Conservation (phyloP, 2,113 vertebrate species). For the Pachypanchax playfairii region DNA sequence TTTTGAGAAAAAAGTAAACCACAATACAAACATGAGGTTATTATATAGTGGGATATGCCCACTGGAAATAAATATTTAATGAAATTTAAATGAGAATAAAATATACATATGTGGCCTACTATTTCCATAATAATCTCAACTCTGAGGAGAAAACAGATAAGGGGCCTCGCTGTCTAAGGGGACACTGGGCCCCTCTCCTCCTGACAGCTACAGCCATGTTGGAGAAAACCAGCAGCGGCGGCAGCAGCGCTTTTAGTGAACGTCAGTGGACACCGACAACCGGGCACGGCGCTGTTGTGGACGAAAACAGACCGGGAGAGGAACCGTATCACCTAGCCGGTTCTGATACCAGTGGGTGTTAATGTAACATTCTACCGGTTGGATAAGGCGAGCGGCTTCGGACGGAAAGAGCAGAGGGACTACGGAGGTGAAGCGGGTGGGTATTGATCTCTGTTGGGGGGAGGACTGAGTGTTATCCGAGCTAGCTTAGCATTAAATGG, state of each 20-base stretch:
- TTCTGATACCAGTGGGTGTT: slow-evolving; percentile 4
- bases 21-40: too few relatives aligned
- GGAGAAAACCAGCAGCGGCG: slow-evolving; percentile 28
- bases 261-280: slow-evolving; percentile 69
- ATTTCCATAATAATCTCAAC: too few relatives aligned
- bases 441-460: slow-evolving; percentile 60
- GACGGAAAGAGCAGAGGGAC: slow-evolving; percentile 52
- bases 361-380: background rate
- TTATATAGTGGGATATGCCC: too few relatives aligned
- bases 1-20: too few relatives aligned
- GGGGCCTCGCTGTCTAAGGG: too few relatives aligned
- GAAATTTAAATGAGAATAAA: too few relatives aligned
- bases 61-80: too few relatives aligned
- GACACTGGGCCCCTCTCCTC: slow-evolving; percentile 44
- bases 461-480: slow-evolving; percentile 66
- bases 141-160: too few relatives aligned
- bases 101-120: too few relatives aligned
- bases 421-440: slow-evolving; percentile 59
- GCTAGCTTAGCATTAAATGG: slow-evolving; percentile 75
- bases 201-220: slow-evolving; percentile 74
- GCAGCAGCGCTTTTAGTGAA: slow-evolving; percentile 46
- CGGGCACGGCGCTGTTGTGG: slow-evolving; percentile 77
- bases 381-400: slow-evolving; percentile 21
- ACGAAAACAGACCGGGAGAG: slow-evolving; percentile 59
- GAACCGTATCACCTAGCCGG: slow-evolving; percentile 49